Percentiles rank a stretch among this genome's conserved stretches.
These are phyloP conservation scores for Trichogramma dendrolimi DNA, from an alignment of 2,888 invertebrate genomes.

Conservation along the genomic window DNA sequence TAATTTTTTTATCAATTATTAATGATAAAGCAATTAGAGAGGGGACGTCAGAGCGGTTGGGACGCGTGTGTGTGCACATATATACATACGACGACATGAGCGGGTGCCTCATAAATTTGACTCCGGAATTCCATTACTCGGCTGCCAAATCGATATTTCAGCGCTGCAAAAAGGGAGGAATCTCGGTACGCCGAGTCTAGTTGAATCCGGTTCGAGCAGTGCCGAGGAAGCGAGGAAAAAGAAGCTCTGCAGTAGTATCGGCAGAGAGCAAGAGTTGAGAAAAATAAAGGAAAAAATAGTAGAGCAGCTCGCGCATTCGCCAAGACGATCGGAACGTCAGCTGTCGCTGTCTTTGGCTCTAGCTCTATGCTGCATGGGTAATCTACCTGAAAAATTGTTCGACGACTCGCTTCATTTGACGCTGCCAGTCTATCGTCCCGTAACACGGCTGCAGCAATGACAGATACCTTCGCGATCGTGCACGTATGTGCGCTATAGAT, in stretches of 20 bases:
- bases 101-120: constrained; percentile 43
- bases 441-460: background rate
- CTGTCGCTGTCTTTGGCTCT: too few species aligned
- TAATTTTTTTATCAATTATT: too few species aligned
- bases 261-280: too few species aligned
- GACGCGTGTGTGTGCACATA: background rate
- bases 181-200: constrained; percentile 25
- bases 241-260: constrained; percentile 9
- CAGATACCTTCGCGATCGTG: too few species aligned
- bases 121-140: constrained; percentile 46
- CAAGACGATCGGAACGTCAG: too few species aligned
- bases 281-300: too few species aligned
- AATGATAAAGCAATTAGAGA: too few species aligned
- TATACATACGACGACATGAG: constrained; percentile 18
- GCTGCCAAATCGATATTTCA: constrained; percentile 41
- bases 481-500: too few species aligned
- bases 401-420: constrained; percentile 26
- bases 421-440: constrained; percentile 1
- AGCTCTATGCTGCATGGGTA: background rate
- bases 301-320: too few species aligned
- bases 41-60: too few species aligned
- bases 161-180: constrained; percentile 30
- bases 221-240: constrained; percentile 4
- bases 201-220: background rate
- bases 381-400: constrained; percentile 26